Evolutionary conservation across 2,113 vertebrate species (phyloP).

Genomic region (Pomatostomus ruficeps): DNA sequence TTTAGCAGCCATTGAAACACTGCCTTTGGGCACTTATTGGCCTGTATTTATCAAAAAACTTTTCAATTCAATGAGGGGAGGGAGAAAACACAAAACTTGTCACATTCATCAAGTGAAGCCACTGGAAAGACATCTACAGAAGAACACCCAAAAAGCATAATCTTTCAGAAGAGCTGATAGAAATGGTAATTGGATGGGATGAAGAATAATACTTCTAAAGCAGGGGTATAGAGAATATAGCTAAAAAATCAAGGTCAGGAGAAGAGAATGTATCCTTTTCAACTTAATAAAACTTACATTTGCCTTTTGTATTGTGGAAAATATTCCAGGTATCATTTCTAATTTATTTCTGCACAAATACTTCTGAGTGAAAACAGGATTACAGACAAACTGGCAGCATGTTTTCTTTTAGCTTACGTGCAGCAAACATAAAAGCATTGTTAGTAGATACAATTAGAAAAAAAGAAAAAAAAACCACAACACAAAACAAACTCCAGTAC

Average conservation of each 20-base stretch:
- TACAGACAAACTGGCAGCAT: slow-evolving; percentile 19
- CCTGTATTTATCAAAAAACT: slow-evolving; percentile 87
- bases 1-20: slow-evolving; percentile 98
- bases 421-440: slow-evolving; percentile 47
- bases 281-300: slow-evolving; percentile 71
- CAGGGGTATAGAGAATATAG: slow-evolving; percentile 73
- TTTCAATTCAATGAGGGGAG: slow-evolving; percentile 95
- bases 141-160: slow-evolving; percentile 99
- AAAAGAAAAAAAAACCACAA: background rate
- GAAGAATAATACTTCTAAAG: slow-evolving; percentile 89
- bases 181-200: slow-evolving; percentile 95
- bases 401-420: slow-evolving; percentile 44
- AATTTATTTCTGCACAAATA: slow-evolving; percentile 60
- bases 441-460: slow-evolving; percentile 35
- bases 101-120: slow-evolving; percentile 99
- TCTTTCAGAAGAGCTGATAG: slow-evolving; percentile 92
- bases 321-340: slow-evolving; percentile 69
- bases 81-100: slow-evolving; percentile 98
- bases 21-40: slow-evolving; percentile 94
- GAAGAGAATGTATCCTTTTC: slow-evolving; percentile 68
- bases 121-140: slow-evolving; percentile 97
- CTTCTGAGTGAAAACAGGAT: slow-evolving; percentile 52
- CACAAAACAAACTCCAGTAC: slow-evolving; percentile 37
- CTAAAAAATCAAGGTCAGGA: slow-evolving; percentile 78
- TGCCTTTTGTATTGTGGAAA: slow-evolving; percentile 62